These are phyloP conservation scores for Lampropteryx suffumata DNA, from an alignment of 2,888 invertebrate genomes.

Conservation along the genomic window DNA sequence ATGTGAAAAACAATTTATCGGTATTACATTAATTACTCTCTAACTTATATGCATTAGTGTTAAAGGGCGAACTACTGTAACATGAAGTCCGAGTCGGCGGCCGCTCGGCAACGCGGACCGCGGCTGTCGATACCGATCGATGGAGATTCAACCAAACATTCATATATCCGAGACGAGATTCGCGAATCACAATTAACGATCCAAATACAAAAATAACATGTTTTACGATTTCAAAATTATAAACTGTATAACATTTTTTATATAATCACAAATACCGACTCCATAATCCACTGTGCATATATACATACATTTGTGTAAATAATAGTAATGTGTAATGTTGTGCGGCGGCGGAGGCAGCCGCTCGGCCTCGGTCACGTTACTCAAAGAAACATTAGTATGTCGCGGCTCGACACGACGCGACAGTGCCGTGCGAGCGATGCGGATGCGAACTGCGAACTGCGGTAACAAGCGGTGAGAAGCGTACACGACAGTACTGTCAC, in stretches of 20 bases:
- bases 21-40: slow-evolving; percentile 57
- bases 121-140: neutral
- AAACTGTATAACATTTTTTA: slow-evolving; percentile 54
- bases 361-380: slow-evolving; percentile 49
- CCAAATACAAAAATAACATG: slow-evolving; percentile 75
- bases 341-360: slow-evolving; percentile 43
- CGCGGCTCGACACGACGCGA: neutral
- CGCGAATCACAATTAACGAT: slow-evolving; percentile 56
- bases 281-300: slow-evolving; percentile 75
- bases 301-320: slow-evolving; percentile 69
- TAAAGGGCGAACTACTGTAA: slow-evolving; percentile 55
- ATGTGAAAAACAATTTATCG: slow-evolving; percentile 75
- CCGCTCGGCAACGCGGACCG: neutral
- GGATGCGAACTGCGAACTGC: slow-evolving; percentile 59
- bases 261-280: slow-evolving; percentile 70
- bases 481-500: slow-evolving; percentile 75
- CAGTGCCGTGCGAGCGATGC: slow-evolving; percentile 32
- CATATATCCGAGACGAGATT: slow-evolving; percentile 40
- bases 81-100: slow-evolving; percentile 40
- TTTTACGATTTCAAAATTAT: slow-evolving; percentile 64
- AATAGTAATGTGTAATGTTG: slow-evolving; percentile 37
- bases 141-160: slow-evolving; percentile 48
- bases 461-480: slow-evolving; percentile 77
- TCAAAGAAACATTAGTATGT: slow-evolving; percentile 35
- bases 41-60: slow-evolving; percentile 63